Conservation (phyloP, 2,797 vertebrate genomes). For the Clarias platycephalus region DNA sequence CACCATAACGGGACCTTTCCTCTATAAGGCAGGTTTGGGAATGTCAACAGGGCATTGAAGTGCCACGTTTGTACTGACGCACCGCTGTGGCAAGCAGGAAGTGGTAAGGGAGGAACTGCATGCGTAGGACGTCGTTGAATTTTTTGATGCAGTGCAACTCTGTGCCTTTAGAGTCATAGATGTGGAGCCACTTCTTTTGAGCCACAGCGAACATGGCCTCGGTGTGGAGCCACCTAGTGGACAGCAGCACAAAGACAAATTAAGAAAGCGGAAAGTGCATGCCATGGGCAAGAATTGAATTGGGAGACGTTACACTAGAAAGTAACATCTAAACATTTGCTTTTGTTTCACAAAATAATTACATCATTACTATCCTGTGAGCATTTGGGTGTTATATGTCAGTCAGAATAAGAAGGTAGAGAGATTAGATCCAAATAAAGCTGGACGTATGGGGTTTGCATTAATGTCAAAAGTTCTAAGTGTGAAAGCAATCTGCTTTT, state of each 20-base stretch:
- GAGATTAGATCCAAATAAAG: background rate
- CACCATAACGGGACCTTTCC: background rate
- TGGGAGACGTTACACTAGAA: background rate
- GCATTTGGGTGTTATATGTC: background rate
- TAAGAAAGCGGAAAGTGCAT: background rate
- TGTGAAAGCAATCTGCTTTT: background rate
- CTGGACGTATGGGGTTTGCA: background rate
- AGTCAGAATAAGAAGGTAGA: background rate
- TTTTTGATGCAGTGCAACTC: constrained; percentile 89
- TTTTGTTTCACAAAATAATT: too few relatives aligned
- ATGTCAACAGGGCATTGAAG: background rate
- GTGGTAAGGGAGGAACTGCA: constrained; percentile 91
- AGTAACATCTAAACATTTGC: background rate
- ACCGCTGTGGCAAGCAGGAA: constrained; percentile 84
- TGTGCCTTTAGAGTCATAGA: constrained; percentile 86
- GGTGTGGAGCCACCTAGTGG: constrained; percentile 83
- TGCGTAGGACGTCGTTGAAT: constrained; percentile 80
- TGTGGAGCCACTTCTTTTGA: constrained; percentile 88
- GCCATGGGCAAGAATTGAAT: background rate
- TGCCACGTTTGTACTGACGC: constrained; percentile 34
- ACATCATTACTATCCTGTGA: background rate
- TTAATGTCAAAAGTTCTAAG: background rate
- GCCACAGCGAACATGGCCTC: constrained; percentile 86
- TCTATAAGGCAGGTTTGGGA: background rate
- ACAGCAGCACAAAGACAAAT: background rate